Conservation (phyloP, 2,113 vertebrate genomes). For the Mellivora capensis region DNA sequence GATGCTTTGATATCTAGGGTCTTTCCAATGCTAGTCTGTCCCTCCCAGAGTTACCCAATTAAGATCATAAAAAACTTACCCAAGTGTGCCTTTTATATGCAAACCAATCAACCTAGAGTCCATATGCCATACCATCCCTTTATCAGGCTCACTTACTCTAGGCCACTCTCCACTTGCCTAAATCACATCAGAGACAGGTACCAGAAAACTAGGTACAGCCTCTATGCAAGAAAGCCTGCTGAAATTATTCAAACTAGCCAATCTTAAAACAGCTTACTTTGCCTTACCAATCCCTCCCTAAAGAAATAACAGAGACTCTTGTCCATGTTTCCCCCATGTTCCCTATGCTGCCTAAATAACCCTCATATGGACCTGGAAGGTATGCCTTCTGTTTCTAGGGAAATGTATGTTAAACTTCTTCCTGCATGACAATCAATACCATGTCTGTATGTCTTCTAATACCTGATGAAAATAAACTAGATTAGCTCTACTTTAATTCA, state of each 20-base stretch:
- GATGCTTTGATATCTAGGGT: background rate
- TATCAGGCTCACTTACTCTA: background rate
- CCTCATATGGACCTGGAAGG: background rate
- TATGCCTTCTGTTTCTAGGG: background rate
- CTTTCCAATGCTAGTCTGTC: background rate
- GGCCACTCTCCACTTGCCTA: background rate
- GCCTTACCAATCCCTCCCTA: background rate
- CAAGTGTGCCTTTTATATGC: background rate
- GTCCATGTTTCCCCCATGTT: background rate
- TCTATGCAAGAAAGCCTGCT: background rate
- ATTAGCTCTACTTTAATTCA: background rate
- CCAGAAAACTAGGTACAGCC: background rate
- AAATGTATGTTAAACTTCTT: background rate
- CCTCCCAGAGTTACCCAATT: background rate
- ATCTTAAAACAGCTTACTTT: background rate
- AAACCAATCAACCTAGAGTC: background rate
- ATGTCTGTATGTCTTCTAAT: background rate
- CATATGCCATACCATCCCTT: background rate
- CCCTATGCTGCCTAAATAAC: background rate
- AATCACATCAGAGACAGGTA: background rate
- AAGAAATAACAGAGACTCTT: background rate
- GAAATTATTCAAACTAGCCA: background rate
- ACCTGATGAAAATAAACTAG: background rate
- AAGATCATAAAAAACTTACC: background rate
- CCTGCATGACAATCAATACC: background rate